Conservation (phyloP, 2,888 invertebrate genomes). For the Gastrophysa polygoni region DNA sequence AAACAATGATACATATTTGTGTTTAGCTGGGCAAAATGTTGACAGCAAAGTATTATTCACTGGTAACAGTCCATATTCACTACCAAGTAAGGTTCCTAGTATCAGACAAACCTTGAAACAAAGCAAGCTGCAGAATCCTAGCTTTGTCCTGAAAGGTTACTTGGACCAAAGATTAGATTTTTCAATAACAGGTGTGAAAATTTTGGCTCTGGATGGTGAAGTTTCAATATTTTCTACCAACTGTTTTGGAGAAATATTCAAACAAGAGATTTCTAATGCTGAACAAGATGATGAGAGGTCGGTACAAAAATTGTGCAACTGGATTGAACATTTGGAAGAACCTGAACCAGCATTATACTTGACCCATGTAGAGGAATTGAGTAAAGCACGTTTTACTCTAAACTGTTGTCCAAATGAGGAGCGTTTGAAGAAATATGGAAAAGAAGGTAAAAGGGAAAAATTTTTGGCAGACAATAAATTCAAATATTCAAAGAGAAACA, state of each 20-base stretch:
- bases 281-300: slow-evolving; percentile 18
- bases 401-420: slow-evolving; percentile 16
- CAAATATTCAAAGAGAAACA: slow-evolving; percentile 31
- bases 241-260: slow-evolving; percentile 42
- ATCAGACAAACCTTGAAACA: slow-evolving; percentile 35
- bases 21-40: slow-evolving; percentile 35
- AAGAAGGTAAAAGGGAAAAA: slow-evolving; percentile 18
- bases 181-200: slow-evolving; percentile 40
- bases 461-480: slow-evolving; percentile 32
- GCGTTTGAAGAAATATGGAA: slow-evolving; percentile 17
- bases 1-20: slow-evolving; percentile 15
- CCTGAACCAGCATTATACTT: slow-evolving; percentile 26
- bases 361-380: slow-evolving; percentile 36
- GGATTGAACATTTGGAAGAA: slow-evolving; percentile 33
- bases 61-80: slow-evolving; percentile 36
- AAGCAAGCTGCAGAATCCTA: slow-evolving; percentile 30
- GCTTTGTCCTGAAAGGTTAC: slow-evolving; percentile 29
- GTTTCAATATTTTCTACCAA: slow-evolving; percentile 38
- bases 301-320: slow-evolving; percentile 29
- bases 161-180: slow-evolving; percentile 34
- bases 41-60: slow-evolving; percentile 41
- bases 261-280: slow-evolving; percentile 34
- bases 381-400: slow-evolving; percentile 29
- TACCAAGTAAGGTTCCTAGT: slow-evolving; percentile 41
- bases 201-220: slow-evolving; percentile 32